These are phyloP conservation scores for Latrodectus geometricus DNA, from an alignment of 1,140 invertebrate genomes.

Conservation along the genomic window DNA sequence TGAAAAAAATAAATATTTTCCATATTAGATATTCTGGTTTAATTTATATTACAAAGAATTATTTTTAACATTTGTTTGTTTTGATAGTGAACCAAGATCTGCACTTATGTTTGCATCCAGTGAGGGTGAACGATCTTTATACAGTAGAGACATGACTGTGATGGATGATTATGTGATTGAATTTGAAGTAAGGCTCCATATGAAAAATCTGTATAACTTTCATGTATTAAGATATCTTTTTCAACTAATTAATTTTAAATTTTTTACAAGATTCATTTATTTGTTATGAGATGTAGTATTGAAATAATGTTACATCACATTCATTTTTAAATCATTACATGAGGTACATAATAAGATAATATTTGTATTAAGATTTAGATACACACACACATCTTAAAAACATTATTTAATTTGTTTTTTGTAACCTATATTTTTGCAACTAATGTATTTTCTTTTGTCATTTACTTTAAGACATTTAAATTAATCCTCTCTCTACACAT, in stretches of 20 bases:
- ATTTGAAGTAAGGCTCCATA: conserved; percentile 70
- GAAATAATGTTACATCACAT: not conserved
- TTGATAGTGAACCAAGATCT: conserved; percentile 18
- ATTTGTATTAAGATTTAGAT: not conserved
- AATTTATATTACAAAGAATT: not conserved
- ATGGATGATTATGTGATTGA: conserved; percentile 70
- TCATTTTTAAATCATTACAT: too few species aligned
- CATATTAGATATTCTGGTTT: not conserved
- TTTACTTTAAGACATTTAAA: too few species aligned
- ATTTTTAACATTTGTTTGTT: not conserved
- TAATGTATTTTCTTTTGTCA: too few species aligned
- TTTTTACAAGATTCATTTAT: not conserved
- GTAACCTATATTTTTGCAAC: too few species aligned
- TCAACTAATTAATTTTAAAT: not conserved
- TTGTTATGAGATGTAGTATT: conserved; percentile 9
- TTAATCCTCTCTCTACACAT: too few species aligned
- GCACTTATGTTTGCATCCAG: conserved; percentile 67
- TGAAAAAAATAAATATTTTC: not conserved
- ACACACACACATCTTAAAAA: too few species aligned
- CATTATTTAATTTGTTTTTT: too few species aligned
- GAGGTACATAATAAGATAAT: not conserved
- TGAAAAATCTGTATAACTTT: not conserved
- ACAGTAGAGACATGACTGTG: conserved; percentile 69
- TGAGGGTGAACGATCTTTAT: conserved; percentile 68
- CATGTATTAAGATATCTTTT: not conserved